Percentiles rank a stretch among this genome's conserved stretches.
phyloP scores from a whole-genome alignment of 35 echinoderm and acorn worm genomes.

The Lytechinus variegatus region DNA sequence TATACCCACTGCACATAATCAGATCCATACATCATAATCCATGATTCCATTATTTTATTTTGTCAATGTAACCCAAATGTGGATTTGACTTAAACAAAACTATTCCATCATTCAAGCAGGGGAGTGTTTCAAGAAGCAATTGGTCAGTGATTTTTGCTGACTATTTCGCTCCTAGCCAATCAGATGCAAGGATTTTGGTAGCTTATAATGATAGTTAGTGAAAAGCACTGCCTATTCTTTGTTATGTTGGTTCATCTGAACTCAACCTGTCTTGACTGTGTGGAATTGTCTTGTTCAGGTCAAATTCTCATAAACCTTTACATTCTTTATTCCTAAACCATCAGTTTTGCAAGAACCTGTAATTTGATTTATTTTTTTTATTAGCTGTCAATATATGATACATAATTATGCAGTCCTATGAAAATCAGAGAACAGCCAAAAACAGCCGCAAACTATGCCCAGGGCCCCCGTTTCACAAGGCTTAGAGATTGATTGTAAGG shows the following conservation, averaged over 20 bases:
- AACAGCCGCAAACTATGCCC: too few relatives aligned
- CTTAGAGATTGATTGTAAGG: too few relatives aligned
- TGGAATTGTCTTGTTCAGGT: not conserved
- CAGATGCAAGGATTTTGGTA: too few relatives aligned
- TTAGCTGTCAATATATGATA: not conserved
- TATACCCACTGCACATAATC: not conserved
- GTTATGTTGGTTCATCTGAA: not conserved
- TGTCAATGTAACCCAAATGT: not conserved
- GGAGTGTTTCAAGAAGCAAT: too few relatives aligned
- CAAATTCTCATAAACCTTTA: not conserved
- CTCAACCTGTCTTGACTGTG: not conserved
- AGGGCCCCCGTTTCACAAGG: too few relatives aligned
- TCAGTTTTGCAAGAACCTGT: not conserved
- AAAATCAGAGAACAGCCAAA: too few relatives aligned
- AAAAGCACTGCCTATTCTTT: not conserved
- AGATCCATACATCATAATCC: not conserved
- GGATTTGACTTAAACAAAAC: conserved; percentile 1
- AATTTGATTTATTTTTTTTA: not conserved
- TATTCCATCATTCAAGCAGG: not conserved
- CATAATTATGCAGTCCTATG: too few relatives aligned
- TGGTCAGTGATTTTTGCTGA: too few relatives aligned
- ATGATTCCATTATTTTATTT: not conserved
- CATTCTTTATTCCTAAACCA: not conserved
- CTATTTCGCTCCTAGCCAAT: too few relatives aligned
- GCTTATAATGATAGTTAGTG: too few relatives aligned